Evolutionary conservation across 2,113 vertebrate species (phyloP), one percentile per base, ranked within the genome.

Genomic region (Corythoichthys haematopterus): DNA sequence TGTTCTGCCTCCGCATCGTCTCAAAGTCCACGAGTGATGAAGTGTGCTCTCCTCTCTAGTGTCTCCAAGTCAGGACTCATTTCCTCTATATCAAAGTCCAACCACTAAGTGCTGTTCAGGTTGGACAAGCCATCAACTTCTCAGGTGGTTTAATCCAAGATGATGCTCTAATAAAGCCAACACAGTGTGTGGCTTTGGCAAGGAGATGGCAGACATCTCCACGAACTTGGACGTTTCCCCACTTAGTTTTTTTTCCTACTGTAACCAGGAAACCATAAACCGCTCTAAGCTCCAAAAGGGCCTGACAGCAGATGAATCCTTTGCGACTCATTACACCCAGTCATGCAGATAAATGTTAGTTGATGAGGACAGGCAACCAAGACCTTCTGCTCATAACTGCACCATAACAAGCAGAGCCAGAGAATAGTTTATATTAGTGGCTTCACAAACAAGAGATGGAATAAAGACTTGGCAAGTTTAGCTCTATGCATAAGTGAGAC

Each of bases 201-300:
- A 61, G 8, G 16, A 20, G 81, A 59, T 64, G 53, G 55, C 75
- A 84, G 76, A 84, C 85, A 59, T 64, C 72, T 70, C 66, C 74
- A 86, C 74, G 65, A 62, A 47, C 53, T 40, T 86, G 83, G 91
- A 92, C 91, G 91, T 90, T 88, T 64, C 68, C 68, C 56, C 48
- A 35, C 85, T 7, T 52, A 86, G 77, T 48, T 13, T 83, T 85
- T 85, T 53, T 81, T 68, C 79, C 8, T 6, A 70, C 64, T 56
- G 51, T 38, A 53, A 56, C 46, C 70, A 50, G 60, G 58, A 60
- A 38, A 64, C 70, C 64, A 66, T 15, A 63, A 0, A 36, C 43
- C 35, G 14, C 6, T 1, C 57, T 62, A 52, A 68, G 60, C 66
- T 64, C 36, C 47, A 16, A 33, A 37, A 14, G 35, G 63, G 15